phyloP scores from a whole-genome alignment of 2,113 vertebrate species.

The Spizaetus ornatus region DNA sequence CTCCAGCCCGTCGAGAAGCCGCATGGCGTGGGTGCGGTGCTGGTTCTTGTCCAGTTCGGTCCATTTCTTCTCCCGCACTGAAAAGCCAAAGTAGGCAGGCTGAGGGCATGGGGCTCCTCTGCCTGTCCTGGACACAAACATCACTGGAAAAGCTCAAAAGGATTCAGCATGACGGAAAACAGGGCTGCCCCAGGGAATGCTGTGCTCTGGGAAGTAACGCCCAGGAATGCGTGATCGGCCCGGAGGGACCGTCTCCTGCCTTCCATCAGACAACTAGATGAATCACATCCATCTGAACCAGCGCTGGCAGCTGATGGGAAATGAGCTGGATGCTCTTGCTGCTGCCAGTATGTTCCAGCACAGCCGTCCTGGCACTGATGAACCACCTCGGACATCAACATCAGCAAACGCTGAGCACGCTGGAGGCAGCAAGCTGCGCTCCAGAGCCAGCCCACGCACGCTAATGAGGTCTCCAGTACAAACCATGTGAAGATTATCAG shows the following conservation, averaged over 20 bases:
- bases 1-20: constrained; percentile 90
- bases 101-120: background rate
- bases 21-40: constrained; percentile 91
- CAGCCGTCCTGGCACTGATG: rapidly evolving
- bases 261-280: background rate
- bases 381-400: background rate
- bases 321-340: background rate
- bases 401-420: rapidly evolving
- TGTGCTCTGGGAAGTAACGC: rapidly evolving
- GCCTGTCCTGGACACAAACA: background rate
- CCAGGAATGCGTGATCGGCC: rapidly evolving
- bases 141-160: background rate
- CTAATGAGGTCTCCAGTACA: background rate
- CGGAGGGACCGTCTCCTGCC: background rate
- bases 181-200: background rate
- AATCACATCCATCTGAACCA: background rate
- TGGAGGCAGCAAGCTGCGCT: background rate
- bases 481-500: background rate
- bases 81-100: background rate
- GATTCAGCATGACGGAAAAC: background rate
- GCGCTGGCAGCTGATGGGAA: background rate
- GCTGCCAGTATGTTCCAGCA: background rate
- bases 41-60: constrained; percentile 82
- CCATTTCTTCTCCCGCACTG: constrained; percentile 90
- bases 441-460: background rate